Base-by-base conservation (phyloP, 2,888 invertebrate species). In the Alcis repandata region DNA sequence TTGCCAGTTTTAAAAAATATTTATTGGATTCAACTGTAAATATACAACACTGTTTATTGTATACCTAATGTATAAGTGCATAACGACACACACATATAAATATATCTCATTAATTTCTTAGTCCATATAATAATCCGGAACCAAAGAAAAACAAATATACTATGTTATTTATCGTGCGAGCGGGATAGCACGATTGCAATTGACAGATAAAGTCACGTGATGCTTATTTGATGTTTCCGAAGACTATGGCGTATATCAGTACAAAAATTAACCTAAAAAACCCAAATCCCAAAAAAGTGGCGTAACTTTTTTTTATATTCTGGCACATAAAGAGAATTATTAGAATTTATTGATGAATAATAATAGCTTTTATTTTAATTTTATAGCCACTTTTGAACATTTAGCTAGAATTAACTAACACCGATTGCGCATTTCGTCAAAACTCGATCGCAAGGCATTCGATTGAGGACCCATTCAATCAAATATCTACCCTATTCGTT, bases 1-100 rank as follows among this genome's bases (percentile, higher is more conserved):
- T 52, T 52, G 57, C 57, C 57, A 58, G 27, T 32, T 46, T 36
- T 38, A 10, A n/a, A 20, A 32, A 6, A 10, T 22, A 13, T 43
- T 2, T 53, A 15, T 40, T 22, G 1, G 10, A 38, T 20, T 13
- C 15, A 27, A 53, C 38, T n/a, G 17, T 11, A 43, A 27, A 43
- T 17, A 11, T 43, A 32, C 43, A 19, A n/a, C 17, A 45, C 8
- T n/a, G n/a, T 22, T n/a, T 45, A 6, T 6, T 27, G 2, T 27
- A 27, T 27, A 2, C 27, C 27, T n/a, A 11, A 46, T 46, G 9
- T 48, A 2, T 49, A 11, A 17, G 48, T 49, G 15, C n/a, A 46
- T 17, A 49, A 32, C 32, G 15, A 49, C 32, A 49, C 48, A 49
- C 32, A 49, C 48, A 48, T n/a, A 27, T n/a, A n/a, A 2, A 13